Base-by-base conservation (phyloP, 2,888 invertebrate genomes). In the Drosophila rellima region DNA sequence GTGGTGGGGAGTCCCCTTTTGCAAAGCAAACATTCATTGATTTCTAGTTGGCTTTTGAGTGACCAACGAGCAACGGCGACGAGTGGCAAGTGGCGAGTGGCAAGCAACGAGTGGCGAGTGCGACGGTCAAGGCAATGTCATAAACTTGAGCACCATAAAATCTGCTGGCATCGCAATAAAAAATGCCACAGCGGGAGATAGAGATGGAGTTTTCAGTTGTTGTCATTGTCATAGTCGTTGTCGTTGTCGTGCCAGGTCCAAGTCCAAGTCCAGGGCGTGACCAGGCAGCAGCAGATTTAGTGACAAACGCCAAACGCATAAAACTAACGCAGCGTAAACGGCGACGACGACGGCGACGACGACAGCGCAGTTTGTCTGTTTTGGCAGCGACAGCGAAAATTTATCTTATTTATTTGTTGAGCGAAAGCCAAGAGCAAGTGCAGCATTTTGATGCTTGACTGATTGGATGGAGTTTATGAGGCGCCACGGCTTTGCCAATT, bases 121-220 rank as follows among this genome's bases (percentile, higher is more conserved):
- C 70, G 70, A 74, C 71, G 89, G 85, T 89, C 88, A 90, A 82
- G 90, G 89, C 90, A 72, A 72, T 71, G 77, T 88, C 90, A 92
- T 92, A 91, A 91, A 91, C 91, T 91, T 90, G 88, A 90, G 91
- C 91, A 84, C 92, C 91, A 91, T 91, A 91, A 91, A 91, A 92
- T 91, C 88, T 87, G 90, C 91, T 90, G 90, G 89, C 91, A 91
- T 69, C 65, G 84, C 90, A 89, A 89, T 90, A 91, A 90, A 90
- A 88, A 82, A 78, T 78, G 76, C 79, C 88, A 73, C 87, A 89
- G 90, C 85, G 78, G 82, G 90, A 82, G 89, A 74, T 84, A 69
- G 70, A 77, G 73, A 70, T 47, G 54, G 26, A 26, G 26, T 7
- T 26, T 6, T 26, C 11, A 39, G 57, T 10, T 44, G 45, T 15